These are phyloP conservation scores for Diarsia rubi DNA, from an alignment of 2,888 invertebrate species.

Conservation along the genomic window DNA sequence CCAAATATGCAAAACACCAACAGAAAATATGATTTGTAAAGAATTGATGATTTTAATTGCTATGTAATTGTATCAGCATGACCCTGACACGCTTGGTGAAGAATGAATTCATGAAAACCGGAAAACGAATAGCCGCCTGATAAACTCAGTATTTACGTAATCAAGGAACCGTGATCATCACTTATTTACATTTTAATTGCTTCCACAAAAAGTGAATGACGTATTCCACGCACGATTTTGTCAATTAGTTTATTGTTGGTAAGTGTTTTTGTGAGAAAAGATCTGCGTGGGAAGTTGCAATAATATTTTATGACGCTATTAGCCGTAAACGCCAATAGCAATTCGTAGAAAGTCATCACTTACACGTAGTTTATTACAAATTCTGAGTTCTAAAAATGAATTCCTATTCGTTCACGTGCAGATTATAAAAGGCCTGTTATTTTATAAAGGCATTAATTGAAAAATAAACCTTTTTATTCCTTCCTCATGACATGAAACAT, in stretches of 20 bases:
- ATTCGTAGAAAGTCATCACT: background rate
- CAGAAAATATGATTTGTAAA: background rate
- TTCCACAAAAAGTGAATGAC: background rate
- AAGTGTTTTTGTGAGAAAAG: background rate
- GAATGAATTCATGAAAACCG: conserved; percentile 9
- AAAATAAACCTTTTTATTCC: conserved; percentile 17
- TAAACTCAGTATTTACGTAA: background rate
- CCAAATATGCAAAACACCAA: background rate
- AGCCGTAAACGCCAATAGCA: background rate
- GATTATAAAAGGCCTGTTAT: background rate
- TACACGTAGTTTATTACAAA: background rate
- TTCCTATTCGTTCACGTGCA: background rate
- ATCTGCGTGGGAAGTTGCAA: background rate
- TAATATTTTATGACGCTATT: background rate
- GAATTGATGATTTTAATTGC: conserved; percentile 4
- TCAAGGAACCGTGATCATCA: background rate
- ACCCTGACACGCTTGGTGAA: conserved; percentile 1
- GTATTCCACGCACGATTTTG: conserved; percentile 1
- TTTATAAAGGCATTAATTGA: background rate
- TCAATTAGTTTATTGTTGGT: background rate
- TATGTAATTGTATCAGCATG: background rate
- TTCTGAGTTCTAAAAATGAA: background rate
- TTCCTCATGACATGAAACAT: conserved; percentile 27
- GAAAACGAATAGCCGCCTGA: background rate
- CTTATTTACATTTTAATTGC: conserved; percentile 10